These are phyloP conservation scores for Dinoponera quadriceps DNA, from an alignment of 1,140 invertebrate genomes.

Conservation along the genomic window DNA sequence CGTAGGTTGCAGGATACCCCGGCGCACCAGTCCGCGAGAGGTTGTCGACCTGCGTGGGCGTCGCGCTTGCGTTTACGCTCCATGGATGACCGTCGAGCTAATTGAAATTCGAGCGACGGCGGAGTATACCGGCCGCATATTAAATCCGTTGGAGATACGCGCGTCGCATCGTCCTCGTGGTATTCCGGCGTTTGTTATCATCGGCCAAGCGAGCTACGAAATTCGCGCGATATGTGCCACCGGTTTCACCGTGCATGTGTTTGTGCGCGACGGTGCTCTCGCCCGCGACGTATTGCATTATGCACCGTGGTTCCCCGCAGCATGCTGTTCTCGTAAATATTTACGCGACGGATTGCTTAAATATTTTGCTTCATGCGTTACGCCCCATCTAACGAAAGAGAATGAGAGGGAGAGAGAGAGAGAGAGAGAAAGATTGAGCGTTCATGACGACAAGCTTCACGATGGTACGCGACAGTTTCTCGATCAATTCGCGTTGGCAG, in stretches of 20 bases:
- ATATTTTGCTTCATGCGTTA: neutral
- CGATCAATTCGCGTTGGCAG: no score
- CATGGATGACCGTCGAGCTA: neutral
- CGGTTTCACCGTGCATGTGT: no score
- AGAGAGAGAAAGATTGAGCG: no score
- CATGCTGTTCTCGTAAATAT: constrained; percentile 12
- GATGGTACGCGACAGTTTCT: no score
- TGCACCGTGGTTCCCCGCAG: neutral
- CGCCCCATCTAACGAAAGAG: no score
- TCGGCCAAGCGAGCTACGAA: neutral
- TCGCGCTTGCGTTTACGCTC: constrained; percentile 23
- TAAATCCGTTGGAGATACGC: neutral
- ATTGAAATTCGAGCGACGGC: constrained; percentile 19
- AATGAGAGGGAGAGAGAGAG: no score
- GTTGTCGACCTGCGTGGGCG: constrained; percentile 34
- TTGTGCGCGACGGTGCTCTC: neutral
- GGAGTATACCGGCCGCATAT: neutral
- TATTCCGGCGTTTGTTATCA: neutral
- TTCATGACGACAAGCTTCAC: no score
- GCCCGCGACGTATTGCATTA: constrained; percentile 1
- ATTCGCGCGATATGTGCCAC: neutral
- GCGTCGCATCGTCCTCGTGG: no score
- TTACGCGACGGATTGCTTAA: neutral
- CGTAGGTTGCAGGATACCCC: constrained; percentile 41
- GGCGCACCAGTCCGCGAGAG: constrained; percentile 13